A percentile compares a stretch with the other conserved stretches of the same genome.
Conservation (phyloP, 1,140 invertebrate genomes). For the Anagrus nilaparvatae region DNA sequence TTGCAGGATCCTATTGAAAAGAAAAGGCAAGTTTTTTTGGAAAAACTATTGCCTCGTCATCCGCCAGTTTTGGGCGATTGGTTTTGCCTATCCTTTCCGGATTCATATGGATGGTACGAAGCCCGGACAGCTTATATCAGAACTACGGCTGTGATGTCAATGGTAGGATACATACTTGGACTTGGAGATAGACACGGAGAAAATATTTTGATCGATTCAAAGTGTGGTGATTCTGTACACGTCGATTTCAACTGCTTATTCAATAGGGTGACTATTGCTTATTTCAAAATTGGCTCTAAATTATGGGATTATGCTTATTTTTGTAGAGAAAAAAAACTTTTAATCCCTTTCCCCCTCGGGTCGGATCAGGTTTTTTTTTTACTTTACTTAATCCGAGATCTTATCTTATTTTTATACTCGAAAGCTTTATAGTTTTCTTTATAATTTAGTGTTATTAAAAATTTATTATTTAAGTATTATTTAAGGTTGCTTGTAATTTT, state of each 20-base stretch:
- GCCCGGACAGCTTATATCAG: slow-evolving; percentile 79
- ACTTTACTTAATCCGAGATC: too few relatives aligned
- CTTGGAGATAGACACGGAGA: slow-evolving; percentile 96
- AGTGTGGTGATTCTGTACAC: slow-evolving; percentile 86
- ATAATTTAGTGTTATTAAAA: too few relatives aligned
- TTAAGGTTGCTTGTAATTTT: not conserved
- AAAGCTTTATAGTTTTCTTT: too few relatives aligned
- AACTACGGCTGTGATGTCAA: slow-evolving; percentile 94
- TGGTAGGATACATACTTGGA: slow-evolving; percentile 95
- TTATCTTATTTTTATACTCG: too few relatives aligned
- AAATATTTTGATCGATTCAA: slow-evolving; percentile 90
- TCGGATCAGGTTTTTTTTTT: too few relatives aligned
- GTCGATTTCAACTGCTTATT: slow-evolving; percentile 99
- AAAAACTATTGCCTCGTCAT: slow-evolving; percentile 61
- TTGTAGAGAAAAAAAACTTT: too few relatives aligned
- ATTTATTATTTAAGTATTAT: too few relatives aligned
- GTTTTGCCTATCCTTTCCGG: slow-evolving; percentile 80
- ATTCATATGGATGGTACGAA: slow-evolving; percentile 82
- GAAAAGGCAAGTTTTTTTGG: slow-evolving; percentile 63
- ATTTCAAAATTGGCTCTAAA: not conserved
- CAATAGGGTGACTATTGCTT: slow-evolving; percentile 54
- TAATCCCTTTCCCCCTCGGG: too few relatives aligned
- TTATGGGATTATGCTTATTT: too few relatives aligned
- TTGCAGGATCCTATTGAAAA: slow-evolving; percentile 52
- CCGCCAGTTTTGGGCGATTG: slow-evolving; percentile 84